A percentile compares a stretch with the other conserved stretches of the same genome.
Conservation (phyloP, 2,113 vertebrate genomes). For the Gadus chalcogrammus region DNA sequence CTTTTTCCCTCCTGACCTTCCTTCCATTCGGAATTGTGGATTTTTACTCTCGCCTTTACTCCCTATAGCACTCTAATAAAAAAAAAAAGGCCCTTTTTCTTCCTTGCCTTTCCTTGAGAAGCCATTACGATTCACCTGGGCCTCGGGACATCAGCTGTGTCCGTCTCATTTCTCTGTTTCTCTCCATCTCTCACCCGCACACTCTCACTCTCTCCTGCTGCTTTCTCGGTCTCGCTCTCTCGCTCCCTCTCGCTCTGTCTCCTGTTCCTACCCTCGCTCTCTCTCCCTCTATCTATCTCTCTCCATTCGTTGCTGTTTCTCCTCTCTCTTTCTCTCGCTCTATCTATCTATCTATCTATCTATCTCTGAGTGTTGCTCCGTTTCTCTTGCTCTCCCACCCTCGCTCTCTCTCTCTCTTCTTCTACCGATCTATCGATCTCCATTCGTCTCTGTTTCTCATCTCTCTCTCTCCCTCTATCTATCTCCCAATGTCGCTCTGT, state of each 20-base stretch:
- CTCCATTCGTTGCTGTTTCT: no score
- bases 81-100: constrained; percentile 2
- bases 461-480: no score
- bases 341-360: no score
- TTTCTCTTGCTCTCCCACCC: no score
- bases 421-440: no score
- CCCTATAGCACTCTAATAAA: constrained; percentile 21
- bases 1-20: constrained; percentile 21
- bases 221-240: constrained; percentile 19
- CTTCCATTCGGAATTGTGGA: constrained; percentile 12
- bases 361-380: no score
- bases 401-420: no score
- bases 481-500: no score
- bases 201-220: constrained; percentile 4
- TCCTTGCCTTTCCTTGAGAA: constrained; percentile 22
- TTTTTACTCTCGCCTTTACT: constrained; percentile 42
- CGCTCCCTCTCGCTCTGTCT: background rate
- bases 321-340: no score
- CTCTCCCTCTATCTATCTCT: background rate
- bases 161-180: background rate
- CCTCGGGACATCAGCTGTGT: constrained; percentile 14
- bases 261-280: background rate
- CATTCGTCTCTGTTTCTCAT: no score
- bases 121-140: constrained; percentile 25
- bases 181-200: constrained; percentile 9